Evolutionary conservation across 2,113 vertebrate species (phyloP).

Genomic region (Rhinogobius similis): DNA sequence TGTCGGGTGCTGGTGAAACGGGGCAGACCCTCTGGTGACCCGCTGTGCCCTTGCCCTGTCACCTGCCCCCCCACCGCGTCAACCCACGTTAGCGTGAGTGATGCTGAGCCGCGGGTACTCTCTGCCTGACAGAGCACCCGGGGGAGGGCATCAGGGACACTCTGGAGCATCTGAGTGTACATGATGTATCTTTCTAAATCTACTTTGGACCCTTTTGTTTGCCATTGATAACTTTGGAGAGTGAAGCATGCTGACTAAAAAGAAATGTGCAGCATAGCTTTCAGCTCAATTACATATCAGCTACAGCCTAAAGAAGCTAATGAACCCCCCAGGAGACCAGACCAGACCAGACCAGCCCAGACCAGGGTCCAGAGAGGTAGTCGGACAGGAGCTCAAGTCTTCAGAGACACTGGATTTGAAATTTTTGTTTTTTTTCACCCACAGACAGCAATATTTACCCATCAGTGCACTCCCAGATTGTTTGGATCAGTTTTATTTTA

Average conservation of each 20-base stretch:
- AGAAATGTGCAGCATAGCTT: too few species aligned
- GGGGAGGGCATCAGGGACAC: conserved; percentile 70
- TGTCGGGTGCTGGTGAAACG: neutral
- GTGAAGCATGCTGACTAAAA: neutral
- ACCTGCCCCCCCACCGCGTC: conserved; percentile 79
- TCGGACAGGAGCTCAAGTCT: too few species aligned
- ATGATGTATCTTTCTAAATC: neutral
- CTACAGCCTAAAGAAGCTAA: too few species aligned
- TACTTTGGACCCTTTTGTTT: neutral
- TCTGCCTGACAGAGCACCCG: conserved; percentile 59
- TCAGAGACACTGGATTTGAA: too few species aligned
- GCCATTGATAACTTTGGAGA: neutral
- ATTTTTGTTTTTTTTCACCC: too few species aligned
- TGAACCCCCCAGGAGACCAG: too few species aligned
- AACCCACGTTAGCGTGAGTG: conserved; percentile 75
- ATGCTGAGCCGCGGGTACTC: conserved; percentile 59
- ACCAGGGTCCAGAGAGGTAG: too few species aligned
- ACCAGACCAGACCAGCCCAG: too few species aligned
- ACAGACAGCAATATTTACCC: too few species aligned
- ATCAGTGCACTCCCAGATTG: too few species aligned
- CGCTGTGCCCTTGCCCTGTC: conserved; percentile 80
- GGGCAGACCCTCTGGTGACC: conserved; percentile 63
- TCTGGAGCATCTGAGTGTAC: conserved; percentile 59
- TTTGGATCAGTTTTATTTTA: too few species aligned
- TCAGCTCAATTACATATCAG: too few species aligned